phyloP scores from a whole-genome alignment of 2,888 invertebrate genomes.

The Tineola bisselliella region DNA sequence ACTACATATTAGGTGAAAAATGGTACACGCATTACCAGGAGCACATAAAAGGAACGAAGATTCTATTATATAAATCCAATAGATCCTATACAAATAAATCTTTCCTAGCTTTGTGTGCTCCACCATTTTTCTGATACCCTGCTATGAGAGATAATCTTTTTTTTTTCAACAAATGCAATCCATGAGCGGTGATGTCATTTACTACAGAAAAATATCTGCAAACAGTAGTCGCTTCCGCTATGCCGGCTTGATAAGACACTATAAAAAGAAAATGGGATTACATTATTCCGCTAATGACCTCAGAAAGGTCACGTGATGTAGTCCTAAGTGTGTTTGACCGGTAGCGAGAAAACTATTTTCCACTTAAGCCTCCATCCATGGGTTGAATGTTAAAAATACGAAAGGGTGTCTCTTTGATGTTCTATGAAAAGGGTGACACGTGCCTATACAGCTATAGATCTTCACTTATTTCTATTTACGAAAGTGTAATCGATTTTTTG shows the following conservation, averaged over 20 bases:
- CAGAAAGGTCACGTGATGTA: not conserved
- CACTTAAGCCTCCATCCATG: not conserved
- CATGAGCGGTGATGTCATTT: too few species aligned
- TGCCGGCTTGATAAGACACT: too few species aligned
- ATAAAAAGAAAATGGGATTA: too few species aligned
- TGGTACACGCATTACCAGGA: not conserved
- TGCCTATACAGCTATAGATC: not conserved
- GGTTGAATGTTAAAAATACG: conserved; percentile 12
- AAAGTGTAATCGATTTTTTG: not conserved
- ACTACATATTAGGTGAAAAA: too few species aligned
- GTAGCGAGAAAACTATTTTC: conserved; percentile 7
- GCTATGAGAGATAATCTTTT: too few species aligned
- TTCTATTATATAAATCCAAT: conserved; percentile 24
- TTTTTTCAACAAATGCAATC: too few species aligned
- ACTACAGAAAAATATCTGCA: too few species aligned
- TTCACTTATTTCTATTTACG: not conserved
- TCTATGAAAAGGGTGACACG: not conserved
- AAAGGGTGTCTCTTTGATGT: conserved; percentile 7
- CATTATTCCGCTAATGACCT: too few species aligned
- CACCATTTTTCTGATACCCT: conserved; percentile 23
- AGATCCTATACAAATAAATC: conserved; percentile 33
- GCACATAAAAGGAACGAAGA: conserved; percentile 6
- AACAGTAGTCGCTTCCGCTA: too few species aligned
- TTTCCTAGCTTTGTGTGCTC: conserved; percentile 28
- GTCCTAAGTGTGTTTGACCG: not conserved